Base-by-base conservation (phyloP, 1,140 invertebrate species). In the Pogonus chalceus region DNA sequence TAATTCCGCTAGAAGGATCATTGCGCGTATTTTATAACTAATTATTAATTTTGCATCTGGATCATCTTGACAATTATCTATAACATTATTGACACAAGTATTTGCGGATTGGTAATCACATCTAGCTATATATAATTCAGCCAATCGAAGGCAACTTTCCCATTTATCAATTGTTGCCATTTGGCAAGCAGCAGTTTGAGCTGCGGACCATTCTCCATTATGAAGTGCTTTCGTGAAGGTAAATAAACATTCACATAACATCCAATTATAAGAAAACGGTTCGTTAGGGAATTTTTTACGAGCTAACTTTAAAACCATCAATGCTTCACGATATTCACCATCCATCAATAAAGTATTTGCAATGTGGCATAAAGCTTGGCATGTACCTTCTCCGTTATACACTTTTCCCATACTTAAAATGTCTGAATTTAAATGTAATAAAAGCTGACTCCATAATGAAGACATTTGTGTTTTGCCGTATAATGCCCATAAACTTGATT, bases 381-480 rank as follows among this genome's bases (percentile, higher is more conserved):
- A 85, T 7, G 80, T 76, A 12, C 83, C 77, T 52, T 86, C 80
- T 1, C 82, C 80, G 60, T 84, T 86, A 54, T 82, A 80, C 54
- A 79, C 77, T 56, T 76, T 69, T 10, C 75, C 62, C 20, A 74
- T 66, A 51, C 62, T 63, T 49, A 74, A 68, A 47, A 71, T 72
- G 23, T 77, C 74, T 1, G 79, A 77, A 62, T 88, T 87, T 10
- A 88, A 74, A 59, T 87, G 79, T 0, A 95, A 71, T 16, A 92
- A 69, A 18, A 92, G 63, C 65, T 92, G 89, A 43, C 83, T 83
- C 63, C 79, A 85, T 26, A 92, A 70, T 0, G 83, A 84, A 0
- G 82, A 81, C 76, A 91, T 84, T 69, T 88, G 87, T 26, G 81
- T 83, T 68, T 90, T 87, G 0, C 91, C 91, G 68, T 92, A 95